Base-by-base conservation (phyloP, 1,140 invertebrate species). In the Berghia stephanieae region DNA sequence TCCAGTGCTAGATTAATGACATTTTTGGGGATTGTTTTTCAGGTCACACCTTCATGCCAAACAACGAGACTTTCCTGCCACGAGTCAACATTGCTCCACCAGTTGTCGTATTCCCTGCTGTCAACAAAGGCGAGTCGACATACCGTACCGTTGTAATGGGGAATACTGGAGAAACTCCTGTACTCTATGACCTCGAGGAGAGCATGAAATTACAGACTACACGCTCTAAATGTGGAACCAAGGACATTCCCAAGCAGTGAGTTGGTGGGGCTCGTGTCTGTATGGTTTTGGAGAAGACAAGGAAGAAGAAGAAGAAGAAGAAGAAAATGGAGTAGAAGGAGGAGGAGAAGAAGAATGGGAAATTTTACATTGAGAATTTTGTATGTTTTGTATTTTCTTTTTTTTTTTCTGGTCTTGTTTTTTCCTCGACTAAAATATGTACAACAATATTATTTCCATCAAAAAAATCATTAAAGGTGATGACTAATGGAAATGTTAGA, bases 21-120 rank as follows among this genome's bases (percentile, higher is more conserved):
- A n/a, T n/a, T n/a, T n/a, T n/a, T n/a, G n/a, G n/a, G n/a, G n/a
- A n/a, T n/a, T n/a, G n/a, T n/a, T 2, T n/a, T 80, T 8, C 70
- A 89, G 88, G 86, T 67, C 87, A 89, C 38, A 89, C 88, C 1
- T 90, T 90, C 79, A 82, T 83, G 79, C 84, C 86, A 0, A 84
- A 85, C 78, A 86, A 87, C 79, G 87, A 89, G 71, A 86, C 87
- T 0, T 89, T 88, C 79, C 78, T 88, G 74, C 89, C 89, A 24
- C 79, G 84, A 36, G 81, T 78, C 36, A 71, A 40, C 1, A 69
- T 90, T 24, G 84, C 86, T 68, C 69, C 82, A 3, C 55, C 79
- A 6, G 74, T 79, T 5, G 71, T 89, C 2, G 83, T 88, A 6
- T 89, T 90, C 80, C 83, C 88, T 8, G 87, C 86, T 5, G 86